Evolutionary conservation across 2,888 invertebrate genomes (phyloP), one percentile per base, ranked within the genome.

Genomic region (Hedychridium roseum): DNA sequence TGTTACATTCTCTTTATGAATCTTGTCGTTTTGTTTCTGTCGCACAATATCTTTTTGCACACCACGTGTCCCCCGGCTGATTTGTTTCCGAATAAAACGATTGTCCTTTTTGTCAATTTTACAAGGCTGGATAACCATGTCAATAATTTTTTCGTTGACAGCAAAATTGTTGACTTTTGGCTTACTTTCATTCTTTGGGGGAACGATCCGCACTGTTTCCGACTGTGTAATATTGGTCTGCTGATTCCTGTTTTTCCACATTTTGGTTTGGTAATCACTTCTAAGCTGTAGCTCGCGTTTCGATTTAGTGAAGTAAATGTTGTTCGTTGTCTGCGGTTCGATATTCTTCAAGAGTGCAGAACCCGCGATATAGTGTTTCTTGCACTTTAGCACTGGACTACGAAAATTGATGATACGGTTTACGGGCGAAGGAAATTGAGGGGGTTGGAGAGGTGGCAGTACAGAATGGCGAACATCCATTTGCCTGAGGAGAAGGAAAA

Each of bases 91-190:
- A 1, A 68, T 69, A 1, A 61, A 50, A 1, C 66, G 45, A 30
- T 54, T 48, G 2, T 28, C 31, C 1, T 50, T 49, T 2, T 11
- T 47, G 12, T 59, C 43, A 21, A 59, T 53, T 5, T 30, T 43
- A 32, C 64, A 74, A 4, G 69, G 69, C 7, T 73, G 70, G 2
- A 81, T 79, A 0, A 67, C 77, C 45, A 81, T 60, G 18, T 71
- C 76, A 15, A 66, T 47, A 1, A 70, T 53, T 2, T 68, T 57
- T 9, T 63, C 57, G 50, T 81, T 81, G 2, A 81, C 70, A 12
- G 68, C 54, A 1, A 70, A 46, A 26, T 74, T 68, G 57, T 81
- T 81, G n/a, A 80, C 37, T 68, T 76, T 80, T 7, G 70, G 67
- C 36, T 67, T 51, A 1, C 65, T 61, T 3, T 49, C 51, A 35